Conservation (phyloP, 1,140 invertebrate species). For the Microvelia longipes region DNA sequence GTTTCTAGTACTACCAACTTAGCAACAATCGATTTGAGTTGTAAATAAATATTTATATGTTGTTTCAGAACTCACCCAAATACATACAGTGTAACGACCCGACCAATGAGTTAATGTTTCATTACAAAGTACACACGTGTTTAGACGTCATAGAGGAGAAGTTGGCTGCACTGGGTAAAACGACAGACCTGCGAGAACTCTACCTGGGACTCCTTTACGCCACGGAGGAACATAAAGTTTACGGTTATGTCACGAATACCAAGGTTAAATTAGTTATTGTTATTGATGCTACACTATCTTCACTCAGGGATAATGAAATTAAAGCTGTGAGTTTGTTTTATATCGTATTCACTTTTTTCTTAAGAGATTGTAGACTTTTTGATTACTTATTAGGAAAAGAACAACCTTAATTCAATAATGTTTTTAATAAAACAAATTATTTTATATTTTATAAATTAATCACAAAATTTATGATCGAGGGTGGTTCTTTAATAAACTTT, state of each 20-base stretch:
- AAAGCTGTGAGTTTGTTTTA: slow-evolving; percentile 48
- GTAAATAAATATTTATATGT: neutral
- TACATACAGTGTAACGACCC: slow-evolving; percentile 63
- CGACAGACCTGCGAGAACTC: slow-evolving; percentile 63
- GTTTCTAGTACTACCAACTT: neutral
- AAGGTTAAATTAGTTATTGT: slow-evolving; percentile 90
- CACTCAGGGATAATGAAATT: slow-evolving; percentile 84
- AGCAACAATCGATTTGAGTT: neutral
- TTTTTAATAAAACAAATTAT: too few species aligned
- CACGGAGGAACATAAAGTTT: slow-evolving; percentile 96
- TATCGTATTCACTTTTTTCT: slow-evolving; percentile 2
- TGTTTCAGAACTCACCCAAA: slow-evolving; percentile 70
- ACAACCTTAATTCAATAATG: too few species aligned
- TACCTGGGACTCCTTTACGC: slow-evolving; percentile 84
- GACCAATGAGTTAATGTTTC: slow-evolving; percentile 64
- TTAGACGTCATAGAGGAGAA: slow-evolving; percentile 90
- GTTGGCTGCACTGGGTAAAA: slow-evolving; percentile 46
- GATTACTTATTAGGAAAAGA: too few species aligned
- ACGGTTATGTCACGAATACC: slow-evolving; percentile 95
- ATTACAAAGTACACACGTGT: slow-evolving; percentile 85
- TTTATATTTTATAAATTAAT: too few species aligned
- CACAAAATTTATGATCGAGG: too few species aligned
- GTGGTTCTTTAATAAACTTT: too few species aligned
- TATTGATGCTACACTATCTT: slow-evolving; percentile 75
- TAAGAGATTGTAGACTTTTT: too few species aligned